phyloP scores from a whole-genome alignment of 2,113 vertebrate species.

The Balaeniceps rex region DNA sequence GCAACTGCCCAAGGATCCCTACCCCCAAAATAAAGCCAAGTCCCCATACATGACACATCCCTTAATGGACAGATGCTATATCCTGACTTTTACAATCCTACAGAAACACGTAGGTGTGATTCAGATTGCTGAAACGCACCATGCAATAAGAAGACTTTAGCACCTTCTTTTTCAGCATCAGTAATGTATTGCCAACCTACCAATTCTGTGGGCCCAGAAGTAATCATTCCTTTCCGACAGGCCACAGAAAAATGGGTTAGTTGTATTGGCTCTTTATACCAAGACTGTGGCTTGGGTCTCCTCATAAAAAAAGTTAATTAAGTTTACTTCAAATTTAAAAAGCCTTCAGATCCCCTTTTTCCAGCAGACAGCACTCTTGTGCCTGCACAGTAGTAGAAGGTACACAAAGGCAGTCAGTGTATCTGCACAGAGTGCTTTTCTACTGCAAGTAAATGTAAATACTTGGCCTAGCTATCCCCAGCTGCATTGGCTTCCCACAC shows the following conservation, averaged over 20 bases:
- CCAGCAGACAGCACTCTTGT: not conserved
- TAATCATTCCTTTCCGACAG: not conserved
- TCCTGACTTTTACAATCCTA: not conserved
- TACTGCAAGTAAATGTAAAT: not conserved
- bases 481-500: not conserved
- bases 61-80: not conserved
- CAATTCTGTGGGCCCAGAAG: not conserved
- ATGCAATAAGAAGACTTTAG: not conserved
- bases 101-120: not conserved
- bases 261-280: not conserved
- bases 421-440: not conserved
- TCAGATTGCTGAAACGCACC: not conserved
- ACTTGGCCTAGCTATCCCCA: not conserved
- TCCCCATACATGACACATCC: not conserved
- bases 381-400: not conserved
- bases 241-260: not conserved
- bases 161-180: not conserved
- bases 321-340: not conserved
- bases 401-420: not conserved
- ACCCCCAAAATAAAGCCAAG: not conserved
- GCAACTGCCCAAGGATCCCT: not conserved
- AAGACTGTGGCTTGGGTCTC: not conserved
- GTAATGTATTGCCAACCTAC: not conserved
- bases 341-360: not conserved
- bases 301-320: not conserved